Evolutionary conservation across 2,888 invertebrate genomes (phyloP).

Genomic region (Cybosia mesomella): DNA sequence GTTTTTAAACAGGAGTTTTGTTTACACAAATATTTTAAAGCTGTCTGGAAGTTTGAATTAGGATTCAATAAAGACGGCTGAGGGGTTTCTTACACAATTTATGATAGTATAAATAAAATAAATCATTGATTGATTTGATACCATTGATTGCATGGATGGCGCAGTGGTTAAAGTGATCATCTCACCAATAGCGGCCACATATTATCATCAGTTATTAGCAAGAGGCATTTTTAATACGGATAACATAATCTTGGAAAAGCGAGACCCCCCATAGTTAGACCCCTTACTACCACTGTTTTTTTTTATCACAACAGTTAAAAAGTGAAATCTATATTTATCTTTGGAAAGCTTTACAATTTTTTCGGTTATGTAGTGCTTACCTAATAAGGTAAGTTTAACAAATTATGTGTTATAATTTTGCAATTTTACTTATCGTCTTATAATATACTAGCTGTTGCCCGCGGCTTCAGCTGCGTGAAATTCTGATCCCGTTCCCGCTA

Average conservation of each 20-base stretch:
- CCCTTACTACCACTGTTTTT: too few species aligned
- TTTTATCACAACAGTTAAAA: too few species aligned
- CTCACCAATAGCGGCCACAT: background rate
- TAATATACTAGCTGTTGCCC: too few species aligned
- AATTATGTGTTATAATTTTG: too few species aligned
- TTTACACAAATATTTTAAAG: constrained; percentile 52
- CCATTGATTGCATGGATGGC: background rate
- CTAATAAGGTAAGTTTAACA: too few species aligned
- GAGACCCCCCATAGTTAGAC: background rate
- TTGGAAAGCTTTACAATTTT: too few species aligned
- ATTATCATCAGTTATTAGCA: background rate
- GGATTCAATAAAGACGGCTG: constrained; percentile 31
- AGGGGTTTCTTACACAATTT: background rate
- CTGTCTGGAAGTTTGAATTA: constrained; percentile 39
- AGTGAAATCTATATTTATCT: too few species aligned
- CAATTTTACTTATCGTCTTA: too few species aligned
- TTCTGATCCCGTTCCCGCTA: too few species aligned
- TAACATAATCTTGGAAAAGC: background rate
- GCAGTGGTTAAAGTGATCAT: background rate
- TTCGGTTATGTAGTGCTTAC: too few species aligned
- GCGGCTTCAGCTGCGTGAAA: too few species aligned
- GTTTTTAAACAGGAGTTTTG: constrained; percentile 50
- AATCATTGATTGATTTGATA: background rate
- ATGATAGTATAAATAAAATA: background rate
- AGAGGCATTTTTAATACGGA: background rate